Base-by-base conservation (phyloP, 2,888 invertebrate species). In the Aplocera efformata region DNA sequence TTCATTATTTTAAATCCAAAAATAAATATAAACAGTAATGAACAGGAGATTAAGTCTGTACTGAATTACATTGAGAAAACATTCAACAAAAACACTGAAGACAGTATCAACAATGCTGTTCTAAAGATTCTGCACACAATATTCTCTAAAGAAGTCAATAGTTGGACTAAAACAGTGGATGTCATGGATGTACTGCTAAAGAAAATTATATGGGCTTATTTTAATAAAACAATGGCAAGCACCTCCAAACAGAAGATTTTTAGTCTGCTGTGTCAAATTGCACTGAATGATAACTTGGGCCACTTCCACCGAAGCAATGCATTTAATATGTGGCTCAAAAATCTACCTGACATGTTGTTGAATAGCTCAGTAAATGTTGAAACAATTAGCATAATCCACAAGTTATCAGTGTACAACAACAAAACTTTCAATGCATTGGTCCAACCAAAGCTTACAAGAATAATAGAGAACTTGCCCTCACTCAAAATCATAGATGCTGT, bases 331-430 rank as follows among this genome's bases (percentile, higher is more conserved):
- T 92, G 92, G 89, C 66, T 92, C 0, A 67, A 72, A 40, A 83
- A 83, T 40, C 65, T 92, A 48, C 91, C 92, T 0, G 82, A 90
- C 46, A 80, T 92, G 42, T 71, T 93, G 31, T 74, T 90, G 42
- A 72, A 83, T n/a, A 63, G 79, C 25, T 77, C 67, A 32, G 54
- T 93, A 5, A 84, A 85, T 24, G 65, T 79, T 25, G 76, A 89
- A 53, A 89, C 90, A 2, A 64, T 92, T n/a, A 63, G 90, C 38
- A 90, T 90, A 4, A 75, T 93, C 46, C 86, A 90, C 8, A 82
- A 86, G 48, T 88, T 93, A 63, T 90, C 91, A 9, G 88, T 90
- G 32, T 86, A 88, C 35, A 88, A 84, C 48, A 91, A 90, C 58
- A 44, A 39, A 8, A 67, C 73, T 7, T 91, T 92, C 48, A 82